These are phyloP conservation scores for Drosophila pectinifera DNA, from an alignment of 1,140 invertebrate genomes.

Conservation along the genomic window DNA sequence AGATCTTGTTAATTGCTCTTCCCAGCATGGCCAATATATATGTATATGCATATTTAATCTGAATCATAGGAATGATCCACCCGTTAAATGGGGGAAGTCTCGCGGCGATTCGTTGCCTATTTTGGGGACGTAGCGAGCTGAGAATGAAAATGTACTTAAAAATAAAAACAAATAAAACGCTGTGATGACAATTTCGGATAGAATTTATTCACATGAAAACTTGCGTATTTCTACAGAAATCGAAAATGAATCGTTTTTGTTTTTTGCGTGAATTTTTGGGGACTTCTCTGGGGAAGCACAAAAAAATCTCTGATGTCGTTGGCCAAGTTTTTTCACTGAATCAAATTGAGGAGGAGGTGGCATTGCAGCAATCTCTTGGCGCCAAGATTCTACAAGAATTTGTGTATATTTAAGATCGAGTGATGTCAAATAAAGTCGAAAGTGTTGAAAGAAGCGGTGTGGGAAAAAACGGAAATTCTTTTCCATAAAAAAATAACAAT, in stretches of 20 bases:
- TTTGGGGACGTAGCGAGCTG: constrained; percentile 29
- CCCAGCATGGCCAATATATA: constrained; percentile 21
- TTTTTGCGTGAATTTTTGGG: constrained; percentile 13
- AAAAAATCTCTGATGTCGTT: constrained; percentile 3
- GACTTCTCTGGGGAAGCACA: constrained; percentile 11
- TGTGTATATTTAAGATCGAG: constrained; percentile 32
- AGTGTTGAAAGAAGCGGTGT: constrained; percentile 65
- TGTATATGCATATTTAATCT: constrained; percentile 31
- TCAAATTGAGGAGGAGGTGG: constrained; percentile 11
- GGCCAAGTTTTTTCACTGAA: constrained; percentile 10
- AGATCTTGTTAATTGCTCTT: constrained; percentile 67
- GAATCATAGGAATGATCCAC: constrained; percentile 60
- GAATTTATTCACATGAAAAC: constrained; percentile 50
- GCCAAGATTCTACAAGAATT: constrained; percentile 74
- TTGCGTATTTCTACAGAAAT: constrained; percentile 56
- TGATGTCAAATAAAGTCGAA: constrained; percentile 60
- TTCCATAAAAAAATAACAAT: constrained; percentile 37
- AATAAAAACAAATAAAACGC: constrained; percentile 31
- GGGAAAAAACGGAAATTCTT: constrained; percentile 69
- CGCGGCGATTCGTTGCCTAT: constrained; percentile 42
- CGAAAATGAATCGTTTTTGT: constrained; percentile 56
- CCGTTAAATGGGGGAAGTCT: constrained; percentile 42
- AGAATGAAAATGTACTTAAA: constrained; percentile 31
- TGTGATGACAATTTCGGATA: constrained; percentile 57
- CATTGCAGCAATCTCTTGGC: constrained; percentile 74